Evolutionary conservation across 2,113 vertebrate species (phyloP).

Genomic region (Nothocercus julius): DNA sequence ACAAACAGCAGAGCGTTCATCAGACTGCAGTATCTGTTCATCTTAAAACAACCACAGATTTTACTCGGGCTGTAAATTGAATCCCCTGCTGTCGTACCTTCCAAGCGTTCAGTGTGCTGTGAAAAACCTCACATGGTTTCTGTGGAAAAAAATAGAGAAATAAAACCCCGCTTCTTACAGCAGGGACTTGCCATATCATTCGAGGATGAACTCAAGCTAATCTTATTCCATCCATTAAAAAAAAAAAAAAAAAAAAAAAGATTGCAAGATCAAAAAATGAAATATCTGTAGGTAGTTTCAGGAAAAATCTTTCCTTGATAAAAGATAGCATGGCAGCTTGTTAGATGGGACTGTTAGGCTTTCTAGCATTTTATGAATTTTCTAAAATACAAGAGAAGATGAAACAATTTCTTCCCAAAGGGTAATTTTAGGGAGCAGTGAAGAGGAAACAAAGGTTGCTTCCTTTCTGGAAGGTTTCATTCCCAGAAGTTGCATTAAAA

Average conservation of each 20-base stretch:
- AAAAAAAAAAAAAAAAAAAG: neutral
- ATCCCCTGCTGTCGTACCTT: conserved; percentile 4
- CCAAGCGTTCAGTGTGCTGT: conserved; percentile 21
- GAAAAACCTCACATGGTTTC: conserved; percentile 43
- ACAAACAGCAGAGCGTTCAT: neutral
- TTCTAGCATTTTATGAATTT: neutral
- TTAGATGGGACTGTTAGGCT: neutral
- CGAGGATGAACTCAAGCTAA: conserved; percentile 36
- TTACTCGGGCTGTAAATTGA: conserved; percentile 24
- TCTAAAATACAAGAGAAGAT: neutral
- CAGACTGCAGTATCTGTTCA: neutral
- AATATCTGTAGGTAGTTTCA: conserved; percentile 38
- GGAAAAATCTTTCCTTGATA: neutral
- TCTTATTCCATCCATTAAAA: neutral
- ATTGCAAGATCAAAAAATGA: neutral
- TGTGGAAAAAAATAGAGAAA: conserved; percentile 44
- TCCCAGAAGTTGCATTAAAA: neutral
- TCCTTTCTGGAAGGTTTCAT: neutral
- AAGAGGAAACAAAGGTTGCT: neutral
- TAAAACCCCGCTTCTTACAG: conserved; percentile 29
- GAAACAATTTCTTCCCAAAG: neutral
- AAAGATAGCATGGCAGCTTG: conserved; percentile 2
- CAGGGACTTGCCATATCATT: conserved; percentile 53
- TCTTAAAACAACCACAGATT: conserved; percentile 23
- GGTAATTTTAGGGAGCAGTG: neutral